Base-by-base conservation (phyloP, 1,140 invertebrate species). In the Rhynchophorus ferrugineus region DNA sequence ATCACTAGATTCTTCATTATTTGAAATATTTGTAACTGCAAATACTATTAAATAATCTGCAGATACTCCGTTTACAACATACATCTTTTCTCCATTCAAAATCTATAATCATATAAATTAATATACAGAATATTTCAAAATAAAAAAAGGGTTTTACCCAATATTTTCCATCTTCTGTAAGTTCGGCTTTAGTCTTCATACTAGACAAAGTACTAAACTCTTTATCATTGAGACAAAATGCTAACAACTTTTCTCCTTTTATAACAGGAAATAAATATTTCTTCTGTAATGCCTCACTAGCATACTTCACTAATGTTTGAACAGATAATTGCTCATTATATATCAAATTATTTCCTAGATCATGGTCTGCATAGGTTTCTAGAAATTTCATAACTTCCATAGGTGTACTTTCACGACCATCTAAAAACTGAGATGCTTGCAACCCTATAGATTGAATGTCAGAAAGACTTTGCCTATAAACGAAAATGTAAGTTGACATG, bases 331-430 rank as follows among this genome's bases (percentile, higher is more conserved):
- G 66, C 57, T 75, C 71, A 18, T 73, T 66, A 33, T 75, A 69
- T 17, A 75, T 11, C 0, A 76, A 34, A 18, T 68, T 69, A 1
- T 69, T 56, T 18, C 75, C 52, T 2, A 72, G 63, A 5, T 71
- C 66, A 33, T 79, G 68, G 2, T 57, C 45, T 1, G 73, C 67
- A 44, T 82, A 67, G 1, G 68, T 66, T 57, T 82, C 80, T 24
- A 78, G 52, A 22, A 79, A 71, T 53, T 71, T 71, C 29, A 75
- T 61, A 46, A 70, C 71, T 61, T 83, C 81, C 2, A 78, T 76
- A 16, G 69, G 56, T 22, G 75, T 74, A n/a, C 77, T 64, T n/a
- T 73, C 72, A 19, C 74, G 59, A 1, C 72, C 75, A 19, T 67
- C 65, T 3, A 69, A 56, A 24, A 73, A 70, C 11, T 73, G 50